phyloP scores from a whole-genome alignment of 2,113 vertebrate genomes.

The Bos javanicus region DNA sequence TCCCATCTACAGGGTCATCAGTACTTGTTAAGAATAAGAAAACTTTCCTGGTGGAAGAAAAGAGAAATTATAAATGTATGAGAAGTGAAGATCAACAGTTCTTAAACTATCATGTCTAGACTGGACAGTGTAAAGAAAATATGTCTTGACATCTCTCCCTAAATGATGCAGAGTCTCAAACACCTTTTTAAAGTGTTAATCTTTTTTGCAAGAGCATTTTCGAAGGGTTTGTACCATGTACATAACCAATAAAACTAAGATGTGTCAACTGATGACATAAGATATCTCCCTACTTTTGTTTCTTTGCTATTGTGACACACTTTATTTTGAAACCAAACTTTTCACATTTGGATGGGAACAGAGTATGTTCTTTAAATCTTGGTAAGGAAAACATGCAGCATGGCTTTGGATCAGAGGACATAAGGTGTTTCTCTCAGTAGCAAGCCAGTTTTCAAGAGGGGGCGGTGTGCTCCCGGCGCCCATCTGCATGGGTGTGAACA shows the following conservation, averaged over 20 bases:
- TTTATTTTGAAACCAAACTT: conserved; percentile 75
- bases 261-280: neutral
- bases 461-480: conserved; percentile 35
- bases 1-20: neutral
- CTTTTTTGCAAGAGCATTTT: neutral
- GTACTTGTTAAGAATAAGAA: neutral
- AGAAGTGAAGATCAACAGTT: neutral
- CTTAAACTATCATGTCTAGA: conserved; percentile 10
- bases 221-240: neutral
- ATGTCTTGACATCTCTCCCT: conserved; percentile 18
- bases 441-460: conserved; percentile 41
- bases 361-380: conserved; percentile 65
- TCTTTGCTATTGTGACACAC: conserved; percentile 64
- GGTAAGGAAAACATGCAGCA: conserved; percentile 53
- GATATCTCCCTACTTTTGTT: conserved; percentile 30
- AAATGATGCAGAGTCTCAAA: neutral
- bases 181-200: neutral
- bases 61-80: neutral
- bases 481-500: neutral
- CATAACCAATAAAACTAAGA: neutral
- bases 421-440: conserved; percentile 59
- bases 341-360: conserved; percentile 54
- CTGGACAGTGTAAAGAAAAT: neutral
- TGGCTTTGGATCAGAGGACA: conserved; percentile 57
- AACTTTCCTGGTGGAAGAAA: neutral